Percentiles rank a stretch among this genome's conserved stretches.
Evolutionary conservation across 2,797 vertebrate genomes (phyloP).

Genomic region (Leucoraja ocellata): DNA sequence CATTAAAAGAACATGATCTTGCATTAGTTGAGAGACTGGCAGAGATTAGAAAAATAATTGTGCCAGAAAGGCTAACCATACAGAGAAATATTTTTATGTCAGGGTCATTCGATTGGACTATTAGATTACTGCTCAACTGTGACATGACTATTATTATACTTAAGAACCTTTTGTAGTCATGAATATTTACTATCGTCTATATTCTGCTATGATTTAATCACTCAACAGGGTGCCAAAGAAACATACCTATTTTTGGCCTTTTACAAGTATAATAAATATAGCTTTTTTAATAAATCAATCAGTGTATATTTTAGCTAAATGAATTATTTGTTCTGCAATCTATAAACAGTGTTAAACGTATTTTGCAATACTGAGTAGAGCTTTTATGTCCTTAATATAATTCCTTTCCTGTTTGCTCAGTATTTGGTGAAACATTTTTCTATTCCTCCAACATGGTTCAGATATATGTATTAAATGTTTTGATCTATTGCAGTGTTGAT

Average conservation of each 20-base stretch:
- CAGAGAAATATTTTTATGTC: not conserved
- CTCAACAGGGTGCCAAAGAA: not conserved
- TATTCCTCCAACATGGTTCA: not conserved
- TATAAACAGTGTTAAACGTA: not conserved
- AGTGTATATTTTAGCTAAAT: constrained; percentile 5
- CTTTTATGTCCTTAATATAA: not conserved
- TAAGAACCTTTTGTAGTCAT: not conserved
- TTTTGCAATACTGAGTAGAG: not conserved
- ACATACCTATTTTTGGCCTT: not conserved
- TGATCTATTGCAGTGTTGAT: not conserved
- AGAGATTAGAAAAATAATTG: not conserved
- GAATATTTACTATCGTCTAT: constrained; percentile 21
- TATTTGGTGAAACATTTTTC: not conserved
- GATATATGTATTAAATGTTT: not conserved
- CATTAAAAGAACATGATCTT: not conserved
- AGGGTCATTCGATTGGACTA: not conserved
- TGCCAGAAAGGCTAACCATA: not conserved
- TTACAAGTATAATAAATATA: constrained; percentile 12
- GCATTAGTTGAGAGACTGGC: not conserved
- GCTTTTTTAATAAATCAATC: not conserved
- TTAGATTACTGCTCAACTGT: not conserved
- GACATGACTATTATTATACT: not conserved
- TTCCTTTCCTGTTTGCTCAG: not conserved
- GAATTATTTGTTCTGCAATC: not conserved
- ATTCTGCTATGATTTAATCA: not conserved